Base-by-base conservation (phyloP, 1,140 invertebrate genomes). In the Rhysida immarginata region DNA sequence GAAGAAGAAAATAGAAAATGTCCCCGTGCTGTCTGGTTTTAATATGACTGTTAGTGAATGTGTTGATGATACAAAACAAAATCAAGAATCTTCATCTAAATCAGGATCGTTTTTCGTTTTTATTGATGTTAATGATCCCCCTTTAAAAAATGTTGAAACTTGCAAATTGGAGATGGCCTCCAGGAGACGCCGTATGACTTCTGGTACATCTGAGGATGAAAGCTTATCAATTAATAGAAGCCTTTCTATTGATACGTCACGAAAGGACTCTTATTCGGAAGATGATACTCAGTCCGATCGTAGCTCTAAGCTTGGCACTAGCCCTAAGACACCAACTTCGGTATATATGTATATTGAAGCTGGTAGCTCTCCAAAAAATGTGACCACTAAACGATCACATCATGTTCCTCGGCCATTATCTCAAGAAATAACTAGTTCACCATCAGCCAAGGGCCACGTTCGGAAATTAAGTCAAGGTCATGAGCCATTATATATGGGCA, bases 301-400 rank as follows among this genome's bases (percentile, higher is more conserved):
- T 23, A 46, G 44, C 20, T 20, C 44, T 18, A 46, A 46, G 18
- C 5, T 46, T 16, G 44, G 18, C 8, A 20, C 16, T 20, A 46
- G 44, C 20, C 49, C 49, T 13, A 51, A 51, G 49, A n/a, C 24
- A 14, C 26, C 49, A 26, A 25, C 49, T n/a, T 51, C 49, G 5
- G 24, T 51, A 26, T 51, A 51, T 27, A 51, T 51, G 49, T 51
- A 26, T 20, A 51, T 51, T 27, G 49, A 51, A 26, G 23, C 49
- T 25, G 49, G 24, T 3, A 51, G 24, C 26, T 51, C 49, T 26
- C 26, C 49, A 8, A 51, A 27, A 27, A 25, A 51, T 51, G 13
- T 21, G 8, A 3, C 49, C 26, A 46, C 8, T 5, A 23, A 18
- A 20, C 11, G 35, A n/a, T n/a, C 11, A 41, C n/a, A 11, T 11